phyloP scores from a whole-genome alignment of 1,140 invertebrate genomes.

The Latrodectus geometricus region DNA sequence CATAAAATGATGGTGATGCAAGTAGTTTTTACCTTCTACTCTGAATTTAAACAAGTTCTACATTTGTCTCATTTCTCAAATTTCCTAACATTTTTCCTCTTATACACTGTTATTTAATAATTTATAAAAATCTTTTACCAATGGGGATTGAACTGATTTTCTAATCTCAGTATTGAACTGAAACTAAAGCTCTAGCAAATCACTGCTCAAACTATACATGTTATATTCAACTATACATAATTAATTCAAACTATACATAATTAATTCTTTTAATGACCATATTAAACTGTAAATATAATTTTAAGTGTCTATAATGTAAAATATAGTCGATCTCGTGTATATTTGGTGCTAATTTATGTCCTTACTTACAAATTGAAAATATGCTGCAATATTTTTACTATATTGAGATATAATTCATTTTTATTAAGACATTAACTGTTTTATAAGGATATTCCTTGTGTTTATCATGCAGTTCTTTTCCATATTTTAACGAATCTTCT shows the following conservation, averaged over 20 bases:
- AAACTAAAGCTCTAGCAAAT: slow-evolving; percentile 14
- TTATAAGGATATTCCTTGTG: slow-evolving; percentile 69
- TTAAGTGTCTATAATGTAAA: slow-evolving; percentile 71
- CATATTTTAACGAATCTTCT: slow-evolving; percentile 65
- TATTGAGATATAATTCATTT: slow-evolving; percentile 24
- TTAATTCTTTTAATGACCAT: slow-evolving; percentile 63
- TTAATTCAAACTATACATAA: too few species aligned
- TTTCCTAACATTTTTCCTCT: slow-evolving; percentile 13
- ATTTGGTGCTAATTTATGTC: slow-evolving; percentile 34
- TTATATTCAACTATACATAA: too few species aligned
- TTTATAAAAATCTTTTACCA: slow-evolving; percentile 61
- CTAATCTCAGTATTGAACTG: slow-evolving; percentile 70
- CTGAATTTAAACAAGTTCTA: slow-evolving; percentile 7
- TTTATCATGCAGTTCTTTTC: slow-evolving; percentile 63
- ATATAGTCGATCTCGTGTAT: slow-evolving; percentile 68
- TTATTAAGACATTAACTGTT: slow-evolving; percentile 64
- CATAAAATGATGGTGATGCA: slow-evolving; percentile 64
- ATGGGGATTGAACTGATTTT: slow-evolving; percentile 64
- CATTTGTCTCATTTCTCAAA: neutral
- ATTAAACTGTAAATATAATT: slow-evolving; percentile 70
- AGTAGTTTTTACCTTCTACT: neutral
- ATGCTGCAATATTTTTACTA: neutral
- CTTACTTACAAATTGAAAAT: neutral
- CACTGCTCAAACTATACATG: slow-evolving; percentile 63
- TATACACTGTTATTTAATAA: slow-evolving; percentile 23